Conservation (phyloP, 2,888 invertebrate genomes). For the Nephrotoma guestfalica region DNA sequence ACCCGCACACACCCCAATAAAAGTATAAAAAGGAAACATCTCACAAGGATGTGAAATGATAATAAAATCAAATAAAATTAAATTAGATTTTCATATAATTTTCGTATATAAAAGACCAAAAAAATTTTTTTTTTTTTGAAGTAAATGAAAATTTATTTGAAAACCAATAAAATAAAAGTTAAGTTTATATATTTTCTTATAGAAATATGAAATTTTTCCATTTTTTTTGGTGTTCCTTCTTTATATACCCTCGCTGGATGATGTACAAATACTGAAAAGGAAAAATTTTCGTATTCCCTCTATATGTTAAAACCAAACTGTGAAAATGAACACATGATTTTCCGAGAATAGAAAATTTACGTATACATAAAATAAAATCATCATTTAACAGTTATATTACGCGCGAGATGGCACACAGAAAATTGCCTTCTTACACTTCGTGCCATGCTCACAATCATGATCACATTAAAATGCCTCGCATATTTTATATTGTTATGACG, state of each 20-base stretch:
- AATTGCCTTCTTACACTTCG: not conserved
- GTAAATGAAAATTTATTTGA: not conserved
- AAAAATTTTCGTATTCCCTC: not conserved
- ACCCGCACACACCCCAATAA: not conserved
- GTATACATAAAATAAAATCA: not conserved
- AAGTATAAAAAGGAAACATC: not conserved
- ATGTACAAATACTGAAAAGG: not conserved
- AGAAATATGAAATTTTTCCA: not conserved
- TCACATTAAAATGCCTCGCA: not conserved
- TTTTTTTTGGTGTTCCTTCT: not conserved
- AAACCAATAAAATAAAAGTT: not conserved
- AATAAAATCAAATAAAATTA: not conserved
- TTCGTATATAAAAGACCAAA: not conserved
- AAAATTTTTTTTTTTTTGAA: not conserved
- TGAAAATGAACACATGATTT: not conserved
- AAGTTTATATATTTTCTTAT: not conserved
- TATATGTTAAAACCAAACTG: not conserved
- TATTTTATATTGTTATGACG: not conserved
- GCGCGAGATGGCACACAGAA: not conserved
- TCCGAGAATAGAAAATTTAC: not conserved
- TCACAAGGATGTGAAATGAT: not conserved
- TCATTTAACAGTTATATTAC: not conserved
- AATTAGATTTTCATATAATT: not conserved
- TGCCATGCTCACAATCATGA: not conserved
- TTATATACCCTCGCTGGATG: not conserved